phyloP scores from a whole-genome alignment of 2,797 vertebrate genomes.

The Decapterus maruadsi region DNA sequence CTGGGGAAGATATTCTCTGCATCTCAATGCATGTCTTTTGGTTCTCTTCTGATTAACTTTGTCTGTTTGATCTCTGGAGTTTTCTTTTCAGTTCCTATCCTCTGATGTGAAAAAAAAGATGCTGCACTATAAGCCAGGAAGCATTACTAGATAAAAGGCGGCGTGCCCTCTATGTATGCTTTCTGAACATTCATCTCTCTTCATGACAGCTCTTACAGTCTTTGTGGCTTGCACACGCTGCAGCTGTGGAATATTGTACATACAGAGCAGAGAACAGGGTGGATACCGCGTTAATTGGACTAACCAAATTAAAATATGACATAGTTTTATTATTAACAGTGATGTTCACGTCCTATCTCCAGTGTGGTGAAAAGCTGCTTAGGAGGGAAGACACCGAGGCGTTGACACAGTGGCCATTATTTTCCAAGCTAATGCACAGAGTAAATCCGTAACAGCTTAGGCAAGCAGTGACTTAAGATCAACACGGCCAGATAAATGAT shows the following conservation, averaged over 20 bases:
- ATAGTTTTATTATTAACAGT: slow-evolving; percentile 19
- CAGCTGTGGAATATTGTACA: slow-evolving; percentile 45
- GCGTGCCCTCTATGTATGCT: slow-evolving; percentile 65
- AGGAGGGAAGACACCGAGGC: slow-evolving; percentile 18
- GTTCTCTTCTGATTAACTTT: slow-evolving; percentile 83
- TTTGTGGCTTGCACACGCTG: slow-evolving; percentile 40
- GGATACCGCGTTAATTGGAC: slow-evolving; percentile 26
- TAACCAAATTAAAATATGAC: background rate
- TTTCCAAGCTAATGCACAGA: slow-evolving; percentile 66
- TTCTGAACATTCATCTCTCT: slow-evolving; percentile 74
- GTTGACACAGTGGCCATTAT: slow-evolving; percentile 51
- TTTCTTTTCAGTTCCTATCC: slow-evolving; percentile 74
- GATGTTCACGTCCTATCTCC: slow-evolving; percentile 12
- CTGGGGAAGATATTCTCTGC: slow-evolving; percentile 66
- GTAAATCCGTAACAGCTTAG: slow-evolving; percentile 66
- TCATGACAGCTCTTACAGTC: slow-evolving; percentile 39
- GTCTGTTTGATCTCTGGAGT: slow-evolving; percentile 84
- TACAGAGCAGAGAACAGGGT: slow-evolving; percentile 22
- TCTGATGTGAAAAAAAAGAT: slow-evolving; percentile 74
- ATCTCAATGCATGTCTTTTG: slow-evolving; percentile 77
- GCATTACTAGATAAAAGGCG: slow-evolving; percentile 79
- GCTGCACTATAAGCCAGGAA: slow-evolving; percentile 66
- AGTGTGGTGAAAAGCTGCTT: slow-evolving; percentile 9
- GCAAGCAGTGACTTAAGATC: slow-evolving; percentile 73
- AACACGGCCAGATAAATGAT: slow-evolving; percentile 68